Percentiles rank a stretch among this genome's conserved stretches.
phyloP scores from a whole-genome alignment of 2,113 vertebrate genomes.

The Dasypus novemcinctus region DNA sequence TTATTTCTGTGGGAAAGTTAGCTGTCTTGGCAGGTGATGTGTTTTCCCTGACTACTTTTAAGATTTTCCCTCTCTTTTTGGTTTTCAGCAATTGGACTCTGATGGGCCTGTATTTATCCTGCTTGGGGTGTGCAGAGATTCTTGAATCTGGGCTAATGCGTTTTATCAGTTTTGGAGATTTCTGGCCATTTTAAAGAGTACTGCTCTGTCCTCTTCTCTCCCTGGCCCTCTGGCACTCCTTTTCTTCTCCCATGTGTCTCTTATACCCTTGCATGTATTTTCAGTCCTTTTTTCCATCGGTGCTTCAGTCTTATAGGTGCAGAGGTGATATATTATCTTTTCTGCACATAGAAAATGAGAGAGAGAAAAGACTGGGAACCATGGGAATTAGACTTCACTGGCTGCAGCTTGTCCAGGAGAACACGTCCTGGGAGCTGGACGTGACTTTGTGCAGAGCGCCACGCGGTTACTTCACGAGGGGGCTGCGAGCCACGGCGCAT shows the following conservation, averaged over 20 bases:
- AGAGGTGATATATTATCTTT: background rate
- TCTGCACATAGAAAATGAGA: background rate
- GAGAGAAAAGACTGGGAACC: background rate
- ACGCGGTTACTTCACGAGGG: background rate
- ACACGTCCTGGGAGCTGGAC: background rate
- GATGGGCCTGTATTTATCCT: background rate
- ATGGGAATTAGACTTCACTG: background rate
- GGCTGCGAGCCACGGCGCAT: rapidly evolving
- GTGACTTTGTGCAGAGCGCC: background rate
- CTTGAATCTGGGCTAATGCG: background rate
- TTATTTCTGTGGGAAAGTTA: background rate
- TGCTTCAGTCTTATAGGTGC: background rate
- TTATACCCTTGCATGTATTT: background rate
- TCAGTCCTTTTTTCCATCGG: background rate
- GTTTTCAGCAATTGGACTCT: background rate
- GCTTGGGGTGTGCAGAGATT: background rate
- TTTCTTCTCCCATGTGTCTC: background rate
- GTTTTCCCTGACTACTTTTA: background rate
- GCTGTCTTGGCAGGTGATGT: background rate
- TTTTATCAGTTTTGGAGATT: background rate
- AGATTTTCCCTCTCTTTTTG: background rate
- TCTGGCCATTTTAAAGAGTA: background rate
- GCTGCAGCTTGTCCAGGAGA: background rate
- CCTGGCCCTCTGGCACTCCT: background rate
- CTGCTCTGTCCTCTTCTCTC: background rate